Base-by-base conservation (phyloP, 2,113 vertebrate genomes). In the Sporophila hypoxantha region DNA sequence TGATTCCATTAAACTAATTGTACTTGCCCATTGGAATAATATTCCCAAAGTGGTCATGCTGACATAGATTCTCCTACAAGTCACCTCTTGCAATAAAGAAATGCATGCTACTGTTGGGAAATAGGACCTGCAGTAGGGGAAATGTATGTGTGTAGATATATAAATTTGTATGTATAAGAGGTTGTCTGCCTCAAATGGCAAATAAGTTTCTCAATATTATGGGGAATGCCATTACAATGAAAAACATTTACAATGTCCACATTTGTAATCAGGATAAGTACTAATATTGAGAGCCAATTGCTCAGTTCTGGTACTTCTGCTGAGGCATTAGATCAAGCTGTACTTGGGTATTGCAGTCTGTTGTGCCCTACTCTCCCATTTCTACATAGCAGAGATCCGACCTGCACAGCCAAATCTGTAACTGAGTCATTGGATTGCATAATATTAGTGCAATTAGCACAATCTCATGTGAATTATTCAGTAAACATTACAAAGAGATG, bases 351-450 rank as follows among this genome's bases (percentile, higher is more conserved):
- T 1, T 39, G 71, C n/a, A 22, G 46, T 8, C 37, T 47, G 4
- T 52, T 1, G 0, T 68, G 52, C 47, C 5, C 14, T 67, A 16
- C 17, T 27, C 14, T 41, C 47, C 4, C 0, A 0, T 42, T 73
- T 30, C 52, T 32, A 37, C 27, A 4, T 3, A 34, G 55, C 55
- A 55, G 65, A 68, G 66, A 39, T 20, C 14, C 39, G 59, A 30
- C 69, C n/a, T 25, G 14, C 30, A 14, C 27, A 60, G 36, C 46
- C 37, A 10, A 26, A 30, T 42, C 32, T 41, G 0, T 32, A 67
- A 53, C 30, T 42, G 6, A 36, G 10, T 25, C 17, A 20, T 4
- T 12, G 22, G 32, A 44, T 53, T 61, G 37, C 46, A 17, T 47
- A 25, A 22, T 29, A 25, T 17, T 68, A 39, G 37, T 7, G 12